Evolutionary conservation across 2,888 invertebrate genomes (phyloP), one percentile per base, ranked within the genome.

Genomic region (Craniophora ligustri): DNA sequence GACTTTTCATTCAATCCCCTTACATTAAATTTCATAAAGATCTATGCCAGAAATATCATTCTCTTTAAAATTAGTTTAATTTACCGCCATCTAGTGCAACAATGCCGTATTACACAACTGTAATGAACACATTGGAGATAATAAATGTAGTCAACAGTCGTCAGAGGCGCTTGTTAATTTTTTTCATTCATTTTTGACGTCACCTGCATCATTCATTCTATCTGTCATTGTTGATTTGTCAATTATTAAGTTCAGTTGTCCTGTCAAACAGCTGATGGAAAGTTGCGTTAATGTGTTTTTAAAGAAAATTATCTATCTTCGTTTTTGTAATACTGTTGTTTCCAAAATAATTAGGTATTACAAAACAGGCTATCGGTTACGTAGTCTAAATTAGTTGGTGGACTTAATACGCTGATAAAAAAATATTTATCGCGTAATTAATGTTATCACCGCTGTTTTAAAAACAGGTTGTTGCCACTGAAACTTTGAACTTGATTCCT

Each of bases 181-280:
- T 3, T 13, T 35, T 53, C 63, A 48, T 63, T 57, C 56, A 38
- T 13, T 13, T 28, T 30, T 50, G 49, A 45, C 40, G 15, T 19
- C 1, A 4, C 38, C 7, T 10, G 23, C 23, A 8, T 10, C 10
- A 3, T 26, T n/a, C 4, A n/a, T 26, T 26, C 26, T 26, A 0
- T 23, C 1, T 10, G n/a, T 26, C 26, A n/a, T 26, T 26, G 26
- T 39, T 34, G 14, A 8, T 46, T 23, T 30, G 16, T 53, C 46
- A 35, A 45, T 39, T 15, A 21, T 42, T 49, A 19, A 28, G 13
- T 31, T 49, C 26, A 28, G 13, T 31, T 35, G 42, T 13, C 7
- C 44, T 54, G 57, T 50, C 53, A 57, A 74, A 56, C 74, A 75
- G 76, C 76, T 78, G 78, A 53, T 56, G 16, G 44, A 47, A 51